Evolutionary conservation across 2,888 invertebrate genomes (phyloP), one percentile per base, ranked within the genome.

Genomic region (Synanthedon tipuliformis): DNA sequence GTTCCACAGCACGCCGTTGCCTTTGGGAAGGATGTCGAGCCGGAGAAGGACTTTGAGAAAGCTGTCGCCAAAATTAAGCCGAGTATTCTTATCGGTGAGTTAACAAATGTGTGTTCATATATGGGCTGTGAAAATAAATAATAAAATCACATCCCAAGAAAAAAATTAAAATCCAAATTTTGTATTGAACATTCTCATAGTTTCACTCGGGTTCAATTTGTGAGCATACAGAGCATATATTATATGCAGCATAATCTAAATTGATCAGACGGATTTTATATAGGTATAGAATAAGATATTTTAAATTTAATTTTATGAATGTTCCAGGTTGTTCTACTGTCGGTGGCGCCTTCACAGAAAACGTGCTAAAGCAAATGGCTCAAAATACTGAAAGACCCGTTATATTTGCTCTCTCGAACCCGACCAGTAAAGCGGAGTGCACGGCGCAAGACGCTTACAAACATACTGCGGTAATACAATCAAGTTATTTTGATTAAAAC

Each of bases 381-480:
- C 78, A 88, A 54, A 93, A 93, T 73, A 96, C 96, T 62, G 92
- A 96, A 3, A 89, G 94, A 52, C 99, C 99, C 0, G 91, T 99
- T 61, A 93, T 99, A 59, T 99, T 99, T 75, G 99, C 99, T 10
- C 89, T 99, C 48, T 98, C 98, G 63, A 99, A 99, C 87, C 99
- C 99, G 5, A 99, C 99, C 0, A 93, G 92, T 78, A 96, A 96
- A 88, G 97, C 99, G 0, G 99, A 99, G 82, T 99, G 99, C 75
- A 99, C 99, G 0, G 98, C 99, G 3, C 95, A 98, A 68, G 93
- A 94, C 63, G 99, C 99, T 0, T 99, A 96, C 73, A 90, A 90
- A n/a, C 73, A 93, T 65, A 98, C 98, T 2, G 93, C 96, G 66
- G 96, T 95, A 81, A 74, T 80, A 55, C 8, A 27, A 52, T n/a